Evolutionary conservation across 2,888 invertebrate genomes (phyloP).

Genomic region (Sesia bembeciformis): DNA sequence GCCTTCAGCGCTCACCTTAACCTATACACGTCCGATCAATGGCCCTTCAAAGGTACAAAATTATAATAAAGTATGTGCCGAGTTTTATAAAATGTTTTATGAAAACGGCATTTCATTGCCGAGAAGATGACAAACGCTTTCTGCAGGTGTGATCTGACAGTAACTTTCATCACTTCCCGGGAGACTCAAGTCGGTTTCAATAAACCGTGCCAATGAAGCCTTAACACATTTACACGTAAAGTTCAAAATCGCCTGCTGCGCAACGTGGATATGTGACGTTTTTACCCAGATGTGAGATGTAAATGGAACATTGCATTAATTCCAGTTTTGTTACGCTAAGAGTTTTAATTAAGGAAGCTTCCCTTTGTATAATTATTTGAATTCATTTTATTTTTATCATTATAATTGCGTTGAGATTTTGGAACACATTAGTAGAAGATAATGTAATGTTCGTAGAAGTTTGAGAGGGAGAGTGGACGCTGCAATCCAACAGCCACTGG

Average conservation of each 20-base stretch:
- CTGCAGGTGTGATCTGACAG: neutral
- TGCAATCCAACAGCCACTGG: too few species aligned
- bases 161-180: too few species aligned
- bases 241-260: neutral
- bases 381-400: neutral
- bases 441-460: too few species aligned
- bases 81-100: neutral
- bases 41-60: too few species aligned
- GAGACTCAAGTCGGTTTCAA: too few species aligned
- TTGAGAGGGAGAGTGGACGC: too few species aligned
- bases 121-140: neutral
- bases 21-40: too few species aligned
- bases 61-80: too few species aligned
- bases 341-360: neutral
- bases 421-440: too few species aligned
- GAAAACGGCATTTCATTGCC: neutral
- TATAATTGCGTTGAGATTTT: too few species aligned
- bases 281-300: neutral
- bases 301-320: neutral
- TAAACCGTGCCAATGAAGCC: neutral
- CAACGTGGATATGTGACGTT: neutral
- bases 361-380: neutral
- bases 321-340: neutral
- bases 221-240: neutral
- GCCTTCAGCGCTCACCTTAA: too few species aligned